A percentile compares a stretch with the other conserved stretches of the same genome.
These are phyloP conservation scores for Eudyptes chrysolophus DNA, from an alignment of 2,113 vertebrate genomes.

Conservation along the genomic window DNA sequence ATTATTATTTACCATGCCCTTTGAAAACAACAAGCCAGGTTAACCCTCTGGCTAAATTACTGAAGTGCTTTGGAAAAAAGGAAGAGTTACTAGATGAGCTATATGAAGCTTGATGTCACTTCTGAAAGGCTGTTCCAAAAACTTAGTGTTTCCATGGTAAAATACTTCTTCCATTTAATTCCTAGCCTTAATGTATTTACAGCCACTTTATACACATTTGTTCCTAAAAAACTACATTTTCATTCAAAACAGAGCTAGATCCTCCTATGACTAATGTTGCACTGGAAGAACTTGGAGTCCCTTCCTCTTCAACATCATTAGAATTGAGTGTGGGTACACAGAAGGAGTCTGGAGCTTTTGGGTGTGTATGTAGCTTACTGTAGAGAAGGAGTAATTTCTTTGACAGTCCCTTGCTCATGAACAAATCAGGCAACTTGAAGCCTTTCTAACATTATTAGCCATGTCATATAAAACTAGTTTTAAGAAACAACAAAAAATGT, in stretches of 20 bases:
- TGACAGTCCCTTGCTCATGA: not conserved
- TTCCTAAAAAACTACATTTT: not conserved
- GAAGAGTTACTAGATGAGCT: not conserved
- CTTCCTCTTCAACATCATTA: not conserved
- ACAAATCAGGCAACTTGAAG: not conserved
- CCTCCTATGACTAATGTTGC: not conserved
- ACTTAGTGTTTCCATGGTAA: not conserved
- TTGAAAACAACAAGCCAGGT: not conserved
- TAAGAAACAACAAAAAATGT: not conserved
- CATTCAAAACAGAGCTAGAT: not conserved
- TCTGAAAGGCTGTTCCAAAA: not conserved
- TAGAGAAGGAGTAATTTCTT: not conserved
- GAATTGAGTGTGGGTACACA: not conserved
- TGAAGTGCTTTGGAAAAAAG: not conserved
- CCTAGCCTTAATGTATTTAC: not conserved
- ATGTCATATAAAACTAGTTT: not conserved
- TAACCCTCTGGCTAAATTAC: not conserved
- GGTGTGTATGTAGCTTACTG: accelerated
- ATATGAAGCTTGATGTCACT: not conserved
- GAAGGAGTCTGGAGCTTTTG: not conserved
- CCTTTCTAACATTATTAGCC: not conserved
- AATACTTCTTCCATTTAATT: not conserved
- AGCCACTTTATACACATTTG: not conserved
- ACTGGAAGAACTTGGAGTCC: not conserved
- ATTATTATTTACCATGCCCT: not conserved